Evolutionary conservation across 2,888 invertebrate genomes (phyloP), one percentile per base, ranked within the genome.

Genomic region (Phaonia tiefii): DNA sequence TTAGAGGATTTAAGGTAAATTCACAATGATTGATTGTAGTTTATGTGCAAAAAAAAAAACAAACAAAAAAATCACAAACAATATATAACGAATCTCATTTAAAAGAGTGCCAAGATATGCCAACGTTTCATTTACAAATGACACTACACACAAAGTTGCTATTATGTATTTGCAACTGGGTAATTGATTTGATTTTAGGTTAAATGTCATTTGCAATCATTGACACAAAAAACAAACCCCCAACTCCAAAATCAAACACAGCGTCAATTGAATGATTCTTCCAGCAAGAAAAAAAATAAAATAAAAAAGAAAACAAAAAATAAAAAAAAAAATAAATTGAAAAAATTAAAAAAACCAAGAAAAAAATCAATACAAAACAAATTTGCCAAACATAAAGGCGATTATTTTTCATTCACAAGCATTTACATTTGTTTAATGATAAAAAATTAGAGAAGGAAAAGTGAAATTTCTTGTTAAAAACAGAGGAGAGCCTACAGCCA

Each of bases 161-260:
- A 51, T 54, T 49, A 20, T 26, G 15, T 15, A 8, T 10, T 22
- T 8, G 39, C 70, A 58, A 66, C 54, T 72, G 63, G 17, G 39
- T 63, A 79, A 75, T 72, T 75, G 67, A 79, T 79, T 75, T 67
- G 70, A 67, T 79, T 79, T 75, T 75, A 46, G 79, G 79, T 72
- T 72, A 79, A 79, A 75, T 79, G 75, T 60, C 75, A 75, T 20
- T 31, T 42, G 75, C 42, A 58, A 75, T 75, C 25, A 79, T 58
- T 65, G 69, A 65, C 44, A 78, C 39, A 39, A 17, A 69, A 67
- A 56, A n/a, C 39, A 60, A 26, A 2, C 49, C 1, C n/a, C 7
- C n/a, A 3, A 31, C 3, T 31, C 31, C 31, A 31, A 3, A 31
- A 31, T 31, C 31, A 31, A 44, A 11, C 11, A 44, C 46, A 46